Evolutionary conservation across 2,888 invertebrate species (phyloP).

Genomic region (Rhaphigaster nebulosa): DNA sequence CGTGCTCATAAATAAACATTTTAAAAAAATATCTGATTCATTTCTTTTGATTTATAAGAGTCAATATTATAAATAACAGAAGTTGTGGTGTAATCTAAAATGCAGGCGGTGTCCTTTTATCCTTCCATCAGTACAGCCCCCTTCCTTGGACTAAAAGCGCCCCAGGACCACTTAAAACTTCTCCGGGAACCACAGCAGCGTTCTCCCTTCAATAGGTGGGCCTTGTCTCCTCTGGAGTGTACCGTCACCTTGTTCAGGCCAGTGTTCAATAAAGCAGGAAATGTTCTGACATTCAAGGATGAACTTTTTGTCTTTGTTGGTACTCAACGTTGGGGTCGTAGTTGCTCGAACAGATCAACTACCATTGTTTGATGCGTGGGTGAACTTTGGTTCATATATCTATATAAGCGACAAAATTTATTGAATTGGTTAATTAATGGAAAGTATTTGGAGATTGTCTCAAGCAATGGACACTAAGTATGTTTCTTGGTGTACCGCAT

Average conservation of each 20-base stretch:
- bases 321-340: neutral
- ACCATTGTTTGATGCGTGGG: neutral
- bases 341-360: neutral
- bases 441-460: neutral
- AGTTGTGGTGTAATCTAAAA: neutral
- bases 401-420: neutral
- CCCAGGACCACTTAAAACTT: constrained; percentile 49
- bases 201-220: constrained; percentile 41
- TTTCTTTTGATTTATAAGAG: constrained; percentile 6
- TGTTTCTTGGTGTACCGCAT: neutral
- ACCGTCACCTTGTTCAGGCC: constrained; percentile 17
- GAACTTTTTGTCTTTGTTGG: neutral
- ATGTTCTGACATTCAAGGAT: constrained; percentile 13
- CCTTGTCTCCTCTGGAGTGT: neutral
- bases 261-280: constrained; percentile 32
- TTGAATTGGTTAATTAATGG: neutral
- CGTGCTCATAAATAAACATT: constrained; percentile 32
- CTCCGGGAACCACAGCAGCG: constrained; percentile 35
- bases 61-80: constrained; percentile 18
- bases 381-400: neutral
- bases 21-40: neutral
- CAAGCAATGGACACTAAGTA: neutral
- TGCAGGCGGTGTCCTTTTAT: constrained; percentile 22
- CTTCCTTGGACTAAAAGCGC: constrained; percentile 11
- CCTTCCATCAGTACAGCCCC: neutral